Base-by-base conservation (phyloP, 2,113 vertebrate genomes). In the Platysteira castanea region DNA sequence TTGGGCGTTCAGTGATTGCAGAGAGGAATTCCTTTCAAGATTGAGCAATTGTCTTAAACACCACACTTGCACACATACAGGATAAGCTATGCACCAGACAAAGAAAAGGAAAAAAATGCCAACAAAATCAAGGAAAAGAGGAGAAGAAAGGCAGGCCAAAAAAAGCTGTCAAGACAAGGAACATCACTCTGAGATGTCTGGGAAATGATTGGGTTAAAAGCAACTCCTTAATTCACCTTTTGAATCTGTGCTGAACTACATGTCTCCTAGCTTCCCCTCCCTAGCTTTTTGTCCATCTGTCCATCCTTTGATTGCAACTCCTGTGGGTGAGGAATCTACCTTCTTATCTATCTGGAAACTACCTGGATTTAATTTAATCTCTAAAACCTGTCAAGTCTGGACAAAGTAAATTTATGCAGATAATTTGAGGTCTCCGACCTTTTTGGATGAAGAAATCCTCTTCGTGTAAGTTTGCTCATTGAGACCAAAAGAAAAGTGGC, bases 11-110 rank as follows among this genome's bases (percentile, higher is more conserved):
- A 71, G 49, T 53, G 61, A 87, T 30, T 82, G 44, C 37, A 95
- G 65, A 71, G 86, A 89, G 41, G 61, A 97, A 94, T 91, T 95
- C 74, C 65, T 93, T 95, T 96, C 78, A 94, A 87, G 70, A n/a
- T 47, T 78, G 57, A 82, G 26, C 27, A 61, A 56, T 56, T 95
- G 84, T 65, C 69, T 75, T 87, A 95, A 95, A 79, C n/a, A 75
- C 37, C 54, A 65, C 47, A 42, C 30, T 84, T 89, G 31, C 46
- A 54, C 28, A 82, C 22, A 41, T 53, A 33, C 30, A 57, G 60
- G 15, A 63, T 76, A 84, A 92, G 31, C 39, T 64, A 13, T 18
- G 18, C 13, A 44, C 12, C n/a, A 64, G n/a, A 56, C 28, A 91
- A 79, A 89, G 59, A n/a, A 88, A 92, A 74, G 19, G 69, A 93